Conservation (phyloP, 1,140 invertebrate species). For the Cotesia chilonis region DNA sequence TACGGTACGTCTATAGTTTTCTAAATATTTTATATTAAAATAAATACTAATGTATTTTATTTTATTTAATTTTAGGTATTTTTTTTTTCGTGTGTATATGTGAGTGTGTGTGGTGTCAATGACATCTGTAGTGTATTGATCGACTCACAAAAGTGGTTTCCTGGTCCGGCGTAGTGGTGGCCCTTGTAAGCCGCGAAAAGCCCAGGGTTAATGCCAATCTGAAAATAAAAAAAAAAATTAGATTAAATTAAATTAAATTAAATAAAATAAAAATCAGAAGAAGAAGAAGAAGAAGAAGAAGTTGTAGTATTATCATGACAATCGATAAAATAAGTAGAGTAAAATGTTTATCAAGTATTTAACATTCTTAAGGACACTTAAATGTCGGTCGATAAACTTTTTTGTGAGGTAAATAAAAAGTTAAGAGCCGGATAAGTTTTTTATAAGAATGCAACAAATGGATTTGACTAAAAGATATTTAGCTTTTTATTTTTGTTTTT, state of each 20-base stretch:
- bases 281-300: not conserved
- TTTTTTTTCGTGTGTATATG: not conserved
- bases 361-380: no score
- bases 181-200: constrained; percentile 96
- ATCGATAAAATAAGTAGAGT: not conserved
- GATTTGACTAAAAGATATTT: constrained; percentile 5
- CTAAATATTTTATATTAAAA: no score
- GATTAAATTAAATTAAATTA: constrained; percentile 12
- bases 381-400: no score
- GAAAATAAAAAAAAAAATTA: constrained; percentile 49
- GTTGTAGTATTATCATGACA: not conserved
- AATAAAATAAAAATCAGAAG: constrained; percentile 17
- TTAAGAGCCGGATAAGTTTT: no score
- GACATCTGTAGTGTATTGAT: constrained; percentile 21
- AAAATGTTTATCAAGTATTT: not conserved
- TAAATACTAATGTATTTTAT: not conserved
- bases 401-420: constrained; percentile 6
- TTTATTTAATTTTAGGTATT: not conserved
- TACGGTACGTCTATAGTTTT: constrained; percentile 39
- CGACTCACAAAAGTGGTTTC: constrained; percentile 95
- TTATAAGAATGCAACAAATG: constrained; percentile 5
- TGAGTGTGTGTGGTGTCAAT: constrained; percentile 1
- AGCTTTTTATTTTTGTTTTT: not conserved
- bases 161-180: constrained; percentile 97
- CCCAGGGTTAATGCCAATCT: constrained; percentile 98